Evolutionary conservation across 2,888 invertebrate species (phyloP), one percentile per base, ranked within the genome.

Genomic region (Eristalis arbustorum): DNA sequence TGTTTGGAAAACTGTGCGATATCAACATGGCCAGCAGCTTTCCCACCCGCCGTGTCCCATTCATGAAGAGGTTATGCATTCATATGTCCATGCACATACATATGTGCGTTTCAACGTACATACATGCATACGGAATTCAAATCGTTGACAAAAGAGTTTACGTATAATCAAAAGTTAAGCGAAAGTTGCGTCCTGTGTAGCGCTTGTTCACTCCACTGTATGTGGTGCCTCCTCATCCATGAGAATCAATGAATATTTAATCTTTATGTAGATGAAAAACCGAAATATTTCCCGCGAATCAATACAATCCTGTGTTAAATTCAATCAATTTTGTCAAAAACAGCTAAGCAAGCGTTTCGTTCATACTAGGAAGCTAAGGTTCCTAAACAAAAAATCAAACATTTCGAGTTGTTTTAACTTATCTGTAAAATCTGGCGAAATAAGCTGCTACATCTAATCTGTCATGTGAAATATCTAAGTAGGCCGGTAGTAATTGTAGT

Each of bases 121-220:
- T 34, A 31, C n/a, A 8, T 8, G 8, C 2, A 8, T 5, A 18
- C 8, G 49, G 18, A 18, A 2, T 49, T 49, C 49, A 6, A 18
- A 8, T 49, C 8, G 49, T n/a, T 49, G 49, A 59, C 59, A 59
- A 59, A 59, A 59, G 59, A 13, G 23, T 59, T 23, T 59, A 18
- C 18, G 49, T 67, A 66, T 91, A 91, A 91, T 91, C 91, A 91
- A 91, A 91, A 91, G 91, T 91, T 91, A 91, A 89, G 89, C 88
- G 89, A 90, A 90, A 89, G 89, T 91, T 88, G 89, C 88, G 89
- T 88, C 88, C 72, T 81, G 68, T 76, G 64, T 59, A 37, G 37
- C 66, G 68, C 74, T 73, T 66, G 73, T 84, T 66, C 75, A 59
- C 57, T 57, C 28, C 57, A 40, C n/a, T 11, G 34, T 71, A 31